Base-by-base conservation (phyloP, 2,113 vertebrate genomes). In the Leptodactylus fuscus region DNA sequence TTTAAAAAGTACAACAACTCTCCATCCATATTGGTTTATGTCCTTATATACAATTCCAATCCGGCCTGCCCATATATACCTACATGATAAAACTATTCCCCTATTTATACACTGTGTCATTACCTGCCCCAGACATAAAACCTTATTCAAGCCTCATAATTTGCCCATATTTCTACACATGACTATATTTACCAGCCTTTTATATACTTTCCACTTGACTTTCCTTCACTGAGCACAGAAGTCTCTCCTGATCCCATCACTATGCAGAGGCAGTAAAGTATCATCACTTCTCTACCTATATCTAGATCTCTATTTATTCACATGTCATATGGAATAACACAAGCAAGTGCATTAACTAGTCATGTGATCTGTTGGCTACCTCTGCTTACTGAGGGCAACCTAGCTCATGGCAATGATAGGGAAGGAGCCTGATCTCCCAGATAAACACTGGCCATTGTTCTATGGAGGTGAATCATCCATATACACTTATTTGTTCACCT, bases 371-470 rank as follows among this genome's bases (percentile, higher is more conserved):
- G 12, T 3, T 46, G 58, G 38, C 75, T 34, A n/a, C n/a, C n/a
- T n/a, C n/a, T n/a, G n/a, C n/a, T 29, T 29, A 76, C 27, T 69
- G 44, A 77, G 49, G 38, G 41, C 32, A 74, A 74, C 62, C 27
- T 70, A 83, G 82, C 36, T 41, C 12, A 67, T 10, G 73, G 13
- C 27, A 77, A 78, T 53, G 46, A 41, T 49, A 67, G 53, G 49
- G 27, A 38, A 55, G n/a, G 74, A 70, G 22, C 24, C 44, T 69
- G 75, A 70, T 53, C 58, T 29, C 12, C 10, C 32, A 85, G 83
- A 55, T 78, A 85, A 79, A 79, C 58, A 67, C 5, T 69, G 75
- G 18, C 32, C 15, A 85, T 70, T 85, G 82, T 78, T 77, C 41
- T 51, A 20, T 38, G 44, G 27, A 76, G 79, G 73, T 67, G 74